Percentiles rank a stretch among this genome's conserved stretches.
Conservation (phyloP, 1,140 invertebrate genomes). For the Scylla paramamosain region DNA sequence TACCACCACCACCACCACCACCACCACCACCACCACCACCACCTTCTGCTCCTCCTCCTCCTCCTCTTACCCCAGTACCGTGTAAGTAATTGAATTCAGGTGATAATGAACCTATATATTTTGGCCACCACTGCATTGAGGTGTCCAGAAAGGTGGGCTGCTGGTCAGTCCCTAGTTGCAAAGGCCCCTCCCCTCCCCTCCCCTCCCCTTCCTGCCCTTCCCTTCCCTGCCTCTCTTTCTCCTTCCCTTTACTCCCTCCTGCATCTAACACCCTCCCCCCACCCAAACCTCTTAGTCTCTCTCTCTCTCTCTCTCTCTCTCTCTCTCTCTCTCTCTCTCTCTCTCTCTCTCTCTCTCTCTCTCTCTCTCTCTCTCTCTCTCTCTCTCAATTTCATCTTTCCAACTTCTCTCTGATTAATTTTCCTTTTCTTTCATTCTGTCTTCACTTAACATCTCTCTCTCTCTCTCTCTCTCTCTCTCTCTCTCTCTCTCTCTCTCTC, state of each 20-base stretch:
- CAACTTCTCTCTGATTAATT: too few relatives aligned
- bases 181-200: background rate
- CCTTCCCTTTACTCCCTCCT: background rate
- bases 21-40: background rate
- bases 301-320: slow-evolving; percentile 33
- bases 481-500: too few relatives aligned
- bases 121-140: slow-evolving; percentile 46
- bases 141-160: slow-evolving; percentile 38
- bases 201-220: background rate
- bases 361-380: too few relatives aligned
- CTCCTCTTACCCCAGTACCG: slow-evolving; percentile 4
- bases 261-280: too few relatives aligned
- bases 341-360: background rate
- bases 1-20: background rate
- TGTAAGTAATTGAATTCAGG: slow-evolving; percentile 67
- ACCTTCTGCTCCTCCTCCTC: background rate
- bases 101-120: slow-evolving; percentile 71
- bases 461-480: too few relatives aligned
- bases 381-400: too few relatives aligned
- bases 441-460: too few relatives aligned
- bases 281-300: too few relatives aligned
- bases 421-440: too few relatives aligned
- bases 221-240: background rate
- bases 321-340: slow-evolving; percentile 42
- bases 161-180: slow-evolving; percentile 43